A percentile compares a stretch with the other conserved stretches of the same genome.
Conservation (phyloP, 2,113 vertebrate genomes). For the rat (Rattus norvegicus) region DNA sequence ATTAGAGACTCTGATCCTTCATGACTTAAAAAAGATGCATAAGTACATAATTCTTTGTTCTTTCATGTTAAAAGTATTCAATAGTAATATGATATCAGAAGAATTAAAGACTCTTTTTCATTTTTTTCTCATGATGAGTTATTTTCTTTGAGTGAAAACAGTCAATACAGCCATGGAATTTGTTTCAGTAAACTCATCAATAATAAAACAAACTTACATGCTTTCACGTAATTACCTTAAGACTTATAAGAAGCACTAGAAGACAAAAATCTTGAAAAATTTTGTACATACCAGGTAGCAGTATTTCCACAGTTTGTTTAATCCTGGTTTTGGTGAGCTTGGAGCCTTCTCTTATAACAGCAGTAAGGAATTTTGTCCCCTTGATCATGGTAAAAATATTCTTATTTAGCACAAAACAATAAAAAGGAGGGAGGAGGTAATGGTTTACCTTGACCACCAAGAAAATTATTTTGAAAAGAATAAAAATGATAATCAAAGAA, state of each 20-base stretch:
- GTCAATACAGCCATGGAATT: not conserved
- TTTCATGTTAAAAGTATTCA: not conserved
- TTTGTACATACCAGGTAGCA: not conserved
- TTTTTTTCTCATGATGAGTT: not conserved
- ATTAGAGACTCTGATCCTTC: not conserved
- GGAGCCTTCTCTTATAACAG: not conserved
- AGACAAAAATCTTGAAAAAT: not conserved
- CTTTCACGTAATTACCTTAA: not conserved
- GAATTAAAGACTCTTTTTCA: not conserved
- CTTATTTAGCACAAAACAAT: slow-evolving; percentile 34
- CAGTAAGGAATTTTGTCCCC: slow-evolving; percentile 5
- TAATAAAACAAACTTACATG: not conserved
- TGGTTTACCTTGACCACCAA: slow-evolving; percentile 45
- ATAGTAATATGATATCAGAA: not conserved
- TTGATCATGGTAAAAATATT: not conserved
- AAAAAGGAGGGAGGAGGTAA: not conserved
- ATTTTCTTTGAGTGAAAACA: not conserved
- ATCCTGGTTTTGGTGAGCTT: not conserved
- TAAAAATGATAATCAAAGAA: slow-evolving; percentile 57
- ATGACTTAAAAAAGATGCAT: not conserved
- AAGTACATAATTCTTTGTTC: not conserved
- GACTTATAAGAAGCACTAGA: not conserved
- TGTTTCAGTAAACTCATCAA: not conserved
- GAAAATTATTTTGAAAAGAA: slow-evolving; percentile 37
- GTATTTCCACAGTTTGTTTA: not conserved